These are phyloP conservation scores for Puffinus mauretanicus DNA, from an alignment of 2,113 vertebrate genomes.

Conservation along the genomic window DNA sequence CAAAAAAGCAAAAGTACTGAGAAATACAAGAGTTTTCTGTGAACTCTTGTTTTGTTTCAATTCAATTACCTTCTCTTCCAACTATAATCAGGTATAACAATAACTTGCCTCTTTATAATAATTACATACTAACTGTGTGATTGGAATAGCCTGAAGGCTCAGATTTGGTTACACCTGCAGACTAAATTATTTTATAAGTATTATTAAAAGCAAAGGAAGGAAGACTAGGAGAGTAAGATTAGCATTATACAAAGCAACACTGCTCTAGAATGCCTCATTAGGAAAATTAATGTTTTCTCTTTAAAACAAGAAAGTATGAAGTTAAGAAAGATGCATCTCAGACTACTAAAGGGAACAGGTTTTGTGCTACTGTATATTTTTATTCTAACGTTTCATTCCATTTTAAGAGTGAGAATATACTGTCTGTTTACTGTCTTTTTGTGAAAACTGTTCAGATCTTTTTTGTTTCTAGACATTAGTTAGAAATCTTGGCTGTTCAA, in stretches of 20 bases:
- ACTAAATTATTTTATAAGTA: conserved; percentile 24
- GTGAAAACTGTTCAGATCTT: not conserved
- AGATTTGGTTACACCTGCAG: conserved; percentile 33
- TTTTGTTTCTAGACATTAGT: not conserved
- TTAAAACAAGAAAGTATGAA: not conserved
- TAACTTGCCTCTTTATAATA: conserved; percentile 24
- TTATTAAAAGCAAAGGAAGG: conserved; percentile 56
- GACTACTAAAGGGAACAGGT: not conserved
- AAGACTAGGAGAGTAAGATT: conserved; percentile 18
- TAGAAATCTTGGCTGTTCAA: not conserved
- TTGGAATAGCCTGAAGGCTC: conserved; percentile 19
- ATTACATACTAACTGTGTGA: conserved; percentile 36
- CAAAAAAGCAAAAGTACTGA: not conserved
- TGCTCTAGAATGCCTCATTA: not conserved
- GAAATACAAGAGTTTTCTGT: not conserved
- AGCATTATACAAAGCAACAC: not conserved
- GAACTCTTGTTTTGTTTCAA: not conserved
- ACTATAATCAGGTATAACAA: not conserved
- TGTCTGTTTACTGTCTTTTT: not conserved
- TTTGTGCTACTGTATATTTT: not conserved
- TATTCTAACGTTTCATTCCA: not conserved
- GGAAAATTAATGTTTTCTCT: not conserved
- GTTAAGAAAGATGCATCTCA: not conserved
- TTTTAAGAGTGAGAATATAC: not conserved
- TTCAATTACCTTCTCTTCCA: conserved; percentile 3